Conservation (phyloP, 2,113 vertebrate genomes). For the Pyxicephalus adspersus region DNA sequence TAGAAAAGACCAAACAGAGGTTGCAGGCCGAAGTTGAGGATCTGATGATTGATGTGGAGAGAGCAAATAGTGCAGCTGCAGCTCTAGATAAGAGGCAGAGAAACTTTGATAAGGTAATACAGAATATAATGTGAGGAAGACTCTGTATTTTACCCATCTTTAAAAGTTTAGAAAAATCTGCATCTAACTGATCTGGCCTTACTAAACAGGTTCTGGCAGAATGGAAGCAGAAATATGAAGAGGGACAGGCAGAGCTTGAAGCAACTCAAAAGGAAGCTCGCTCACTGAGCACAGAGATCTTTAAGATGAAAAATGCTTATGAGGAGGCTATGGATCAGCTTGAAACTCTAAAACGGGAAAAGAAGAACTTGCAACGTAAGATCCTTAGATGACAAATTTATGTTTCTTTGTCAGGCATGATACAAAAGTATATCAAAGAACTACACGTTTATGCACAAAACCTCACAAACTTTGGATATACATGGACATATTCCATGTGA, state of each 20-base stretch:
- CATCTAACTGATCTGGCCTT: not conserved
- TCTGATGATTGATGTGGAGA: slow-evolving; percentile 73
- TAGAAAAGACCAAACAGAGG: slow-evolving; percentile 85
- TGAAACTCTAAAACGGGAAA: slow-evolving; percentile 71
- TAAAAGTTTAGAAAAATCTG: not conserved
- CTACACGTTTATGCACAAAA: no score
- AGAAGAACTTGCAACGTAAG: slow-evolving; percentile 72
- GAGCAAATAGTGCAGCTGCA: slow-evolving; percentile 68
- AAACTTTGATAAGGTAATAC: slow-evolving; percentile 73
- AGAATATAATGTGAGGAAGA: not conserved
- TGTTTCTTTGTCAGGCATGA: no score
- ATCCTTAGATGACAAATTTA: not conserved
- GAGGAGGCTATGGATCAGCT: slow-evolving; percentile 71
- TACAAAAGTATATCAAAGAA: no score
- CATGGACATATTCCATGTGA: no score
- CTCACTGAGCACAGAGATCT: slow-evolving; percentile 71
- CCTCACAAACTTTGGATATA: no score
- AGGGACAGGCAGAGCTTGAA: slow-evolving; percentile 70
- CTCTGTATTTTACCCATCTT: not conserved
- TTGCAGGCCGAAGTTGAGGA: slow-evolving; percentile 78
- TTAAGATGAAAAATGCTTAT: slow-evolving; percentile 74
- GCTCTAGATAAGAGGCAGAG: slow-evolving; percentile 73
- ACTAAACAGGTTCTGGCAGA: slow-evolving; percentile 70
- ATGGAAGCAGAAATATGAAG: slow-evolving; percentile 79
- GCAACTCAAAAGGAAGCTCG: slow-evolving; percentile 71